These are phyloP conservation scores for Catocala fraxini DNA, from an alignment of 2,888 invertebrate genomes.

Conservation along the genomic window DNA sequence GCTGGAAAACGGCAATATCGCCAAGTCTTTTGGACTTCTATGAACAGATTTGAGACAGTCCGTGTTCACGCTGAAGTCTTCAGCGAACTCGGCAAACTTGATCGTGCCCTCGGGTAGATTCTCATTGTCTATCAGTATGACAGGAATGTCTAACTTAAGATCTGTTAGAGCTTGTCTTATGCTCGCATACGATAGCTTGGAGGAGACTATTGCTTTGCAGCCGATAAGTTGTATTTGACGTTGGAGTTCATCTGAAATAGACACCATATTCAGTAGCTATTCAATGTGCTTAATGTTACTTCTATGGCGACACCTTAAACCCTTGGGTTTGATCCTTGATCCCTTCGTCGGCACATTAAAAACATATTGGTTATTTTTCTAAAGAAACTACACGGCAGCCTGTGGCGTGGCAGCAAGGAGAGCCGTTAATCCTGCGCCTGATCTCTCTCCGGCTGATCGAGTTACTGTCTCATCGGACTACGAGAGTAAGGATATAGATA, in stretches of 20 bases:
- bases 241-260: slow-evolving; percentile 89
- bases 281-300: background rate
- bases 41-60: slow-evolving; percentile 79
- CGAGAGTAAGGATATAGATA: too few relatives aligned
- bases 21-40: slow-evolving; percentile 86
- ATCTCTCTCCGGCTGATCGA: too few relatives aligned
- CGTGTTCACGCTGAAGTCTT: slow-evolving; percentile 84
- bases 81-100: slow-evolving; percentile 89
- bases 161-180: slow-evolving; percentile 81
- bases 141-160: slow-evolving; percentile 80
- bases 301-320: too few relatives aligned
- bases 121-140: slow-evolving; percentile 81
- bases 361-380: too few relatives aligned
- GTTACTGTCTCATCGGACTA: too few relatives aligned
- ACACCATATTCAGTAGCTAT: background rate
- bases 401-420: too few relatives aligned
- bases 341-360: too few relatives aligned
- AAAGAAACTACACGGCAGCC: too few relatives aligned
- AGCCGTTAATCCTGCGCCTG: too few relatives aligned
- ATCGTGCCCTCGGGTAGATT: slow-evolving; percentile 87
- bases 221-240: slow-evolving; percentile 88
- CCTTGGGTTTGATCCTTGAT: too few relatives aligned
- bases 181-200: slow-evolving; percentile 81
- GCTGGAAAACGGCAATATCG: slow-evolving; percentile 93
- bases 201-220: slow-evolving; percentile 90